Evolutionary conservation across 2,113 vertebrate genomes (phyloP).

Genomic region (Emydocephalus ijimae): DNA sequence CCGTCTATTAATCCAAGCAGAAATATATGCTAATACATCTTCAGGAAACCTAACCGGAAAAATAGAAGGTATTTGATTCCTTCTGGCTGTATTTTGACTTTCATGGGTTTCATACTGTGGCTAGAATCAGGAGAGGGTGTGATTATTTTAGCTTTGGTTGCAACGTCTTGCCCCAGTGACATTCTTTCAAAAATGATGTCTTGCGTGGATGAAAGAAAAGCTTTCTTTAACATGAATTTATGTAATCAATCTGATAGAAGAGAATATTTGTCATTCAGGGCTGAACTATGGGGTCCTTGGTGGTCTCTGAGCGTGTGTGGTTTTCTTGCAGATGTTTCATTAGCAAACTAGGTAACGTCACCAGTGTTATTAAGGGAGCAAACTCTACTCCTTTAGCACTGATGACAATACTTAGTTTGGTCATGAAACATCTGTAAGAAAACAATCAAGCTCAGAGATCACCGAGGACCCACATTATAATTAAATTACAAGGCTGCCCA

Average conservation of each 20-base stretch:
- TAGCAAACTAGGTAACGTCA: too few species aligned
- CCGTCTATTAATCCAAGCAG: slow-evolving; percentile 80
- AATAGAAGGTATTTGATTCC: not conserved
- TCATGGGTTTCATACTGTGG: not conserved
- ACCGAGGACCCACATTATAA: too few species aligned
- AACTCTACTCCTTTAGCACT: too few species aligned
- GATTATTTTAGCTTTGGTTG: not conserved
- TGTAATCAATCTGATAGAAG: not conserved
- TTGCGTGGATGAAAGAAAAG: not conserved
- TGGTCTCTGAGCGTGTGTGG: too few species aligned
- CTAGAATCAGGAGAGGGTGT: not conserved
- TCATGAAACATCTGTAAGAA: too few species aligned
- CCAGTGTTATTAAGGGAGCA: too few species aligned
- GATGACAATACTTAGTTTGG: too few species aligned
- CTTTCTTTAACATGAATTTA: not conserved
- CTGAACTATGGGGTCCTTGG: too few species aligned
- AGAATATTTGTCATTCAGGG: too few species aligned
- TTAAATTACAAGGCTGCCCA: not conserved
- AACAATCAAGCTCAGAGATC: too few species aligned
- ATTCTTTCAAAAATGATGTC: not conserved
- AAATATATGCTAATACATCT: slow-evolving; percentile 76
- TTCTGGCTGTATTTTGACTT: not conserved
- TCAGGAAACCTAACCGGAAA: slow-evolving; percentile 33
- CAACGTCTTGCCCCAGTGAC: not conserved
- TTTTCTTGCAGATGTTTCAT: too few species aligned